phyloP scores from a whole-genome alignment of 2,888 invertebrate genomes.

The Brachypalpus laphriformis region DNA sequence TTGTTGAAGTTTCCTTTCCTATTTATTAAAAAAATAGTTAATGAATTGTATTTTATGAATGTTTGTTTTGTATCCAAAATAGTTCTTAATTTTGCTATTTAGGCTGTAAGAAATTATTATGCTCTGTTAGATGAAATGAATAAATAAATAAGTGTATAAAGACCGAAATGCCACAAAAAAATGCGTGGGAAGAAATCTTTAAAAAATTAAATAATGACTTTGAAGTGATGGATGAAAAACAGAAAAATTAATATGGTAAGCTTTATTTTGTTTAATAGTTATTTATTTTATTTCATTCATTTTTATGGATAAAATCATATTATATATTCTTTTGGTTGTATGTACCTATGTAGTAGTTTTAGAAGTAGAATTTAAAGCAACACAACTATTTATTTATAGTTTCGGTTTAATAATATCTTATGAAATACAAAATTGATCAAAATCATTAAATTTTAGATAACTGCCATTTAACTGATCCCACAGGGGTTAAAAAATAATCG shows the following conservation, averaged over 20 bases:
- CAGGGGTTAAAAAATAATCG: too few relatives aligned
- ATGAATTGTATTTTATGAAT: too few relatives aligned
- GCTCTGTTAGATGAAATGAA: too few relatives aligned
- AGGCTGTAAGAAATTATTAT: too few relatives aligned
- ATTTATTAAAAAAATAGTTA: too few relatives aligned
- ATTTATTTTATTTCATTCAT: not conserved
- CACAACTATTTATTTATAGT: constrained; percentile 9
- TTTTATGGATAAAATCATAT: not conserved
- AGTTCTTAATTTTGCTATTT: too few relatives aligned
- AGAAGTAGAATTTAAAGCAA: constrained; percentile 7
- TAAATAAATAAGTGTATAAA: too few relatives aligned
- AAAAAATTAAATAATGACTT: not conserved
- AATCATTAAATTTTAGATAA: too few relatives aligned
- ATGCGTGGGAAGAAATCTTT: not conserved
- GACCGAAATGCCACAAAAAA: constrained; percentile 8
- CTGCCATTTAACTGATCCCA: too few relatives aligned
- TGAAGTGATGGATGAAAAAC: not conserved
- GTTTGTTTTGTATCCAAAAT: too few relatives aligned
- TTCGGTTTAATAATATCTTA: constrained; percentile 6
- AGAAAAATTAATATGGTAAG: not conserved
- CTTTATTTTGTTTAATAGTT: not conserved
- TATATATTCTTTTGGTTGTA: not conserved
- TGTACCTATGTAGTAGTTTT: not conserved
- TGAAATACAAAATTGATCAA: not conserved
- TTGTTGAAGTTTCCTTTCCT: too few relatives aligned